Conservation (phyloP, 2,797 vertebrate species). For the Pantherophis alleghaniensis region DNA sequence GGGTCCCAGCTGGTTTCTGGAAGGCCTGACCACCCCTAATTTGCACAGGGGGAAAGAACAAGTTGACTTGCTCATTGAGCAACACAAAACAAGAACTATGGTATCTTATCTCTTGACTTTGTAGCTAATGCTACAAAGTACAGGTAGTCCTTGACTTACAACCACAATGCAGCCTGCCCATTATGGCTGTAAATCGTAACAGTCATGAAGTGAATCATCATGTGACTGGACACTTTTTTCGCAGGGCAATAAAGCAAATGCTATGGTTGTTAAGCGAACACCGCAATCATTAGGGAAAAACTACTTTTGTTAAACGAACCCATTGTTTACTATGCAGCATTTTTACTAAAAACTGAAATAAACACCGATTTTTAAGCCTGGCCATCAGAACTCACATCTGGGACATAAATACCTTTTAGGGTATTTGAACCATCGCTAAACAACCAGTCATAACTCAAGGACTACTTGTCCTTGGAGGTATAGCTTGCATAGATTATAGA, state of each 20-base stretch:
- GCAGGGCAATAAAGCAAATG: background rate
- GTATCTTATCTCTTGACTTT: background rate
- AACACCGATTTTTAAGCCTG: background rate
- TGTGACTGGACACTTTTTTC: background rate
- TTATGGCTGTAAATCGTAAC: background rate
- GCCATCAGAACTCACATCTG: background rate
- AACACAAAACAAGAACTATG: background rate
- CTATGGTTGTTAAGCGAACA: background rate
- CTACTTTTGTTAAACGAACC: background rate
- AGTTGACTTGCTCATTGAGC: background rate
- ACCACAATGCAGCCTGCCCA: background rate
- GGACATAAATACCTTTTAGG: background rate
- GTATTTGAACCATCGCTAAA: background rate
- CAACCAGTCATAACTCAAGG: background rate
- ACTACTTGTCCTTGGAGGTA: background rate
- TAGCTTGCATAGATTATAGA: background rate
- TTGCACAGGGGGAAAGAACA: background rate
- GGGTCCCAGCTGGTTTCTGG: background rate
- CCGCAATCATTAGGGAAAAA: background rate
- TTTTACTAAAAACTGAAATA: background rate
- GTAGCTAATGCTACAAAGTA: background rate
- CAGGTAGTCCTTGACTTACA: background rate
- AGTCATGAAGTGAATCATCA: background rate
- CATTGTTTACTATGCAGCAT: background rate
- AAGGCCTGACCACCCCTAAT: background rate